Evolutionary conservation across 2,888 invertebrate genomes (phyloP), one percentile per base, ranked within the genome.

Genomic region (Phymatocera aterrima): DNA sequence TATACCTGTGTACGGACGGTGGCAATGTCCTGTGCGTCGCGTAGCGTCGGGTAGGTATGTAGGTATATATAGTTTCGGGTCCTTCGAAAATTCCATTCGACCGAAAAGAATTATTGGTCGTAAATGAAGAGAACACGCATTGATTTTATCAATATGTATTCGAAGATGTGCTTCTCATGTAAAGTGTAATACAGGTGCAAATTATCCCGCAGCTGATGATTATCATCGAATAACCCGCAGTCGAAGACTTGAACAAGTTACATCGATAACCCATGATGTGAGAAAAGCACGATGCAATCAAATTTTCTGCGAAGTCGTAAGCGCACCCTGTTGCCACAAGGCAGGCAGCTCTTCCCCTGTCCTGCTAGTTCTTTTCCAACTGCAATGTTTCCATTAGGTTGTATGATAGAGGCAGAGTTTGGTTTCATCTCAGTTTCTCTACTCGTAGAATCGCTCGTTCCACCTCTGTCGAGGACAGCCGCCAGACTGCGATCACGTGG

Each of bases 401-500:
- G 48, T 31, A 72, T n/a, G n/a, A n/a, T 46, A 28, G 15, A 51
- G 72, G 28, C 18, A 34, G 48, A 24, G 48, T 48, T 40, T 70
- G 31, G 70, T 31, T 70, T 31, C 24, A 6, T 24, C 70, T 57
- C 68, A 34, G 31, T 37, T 21, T 54, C 21, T 57, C 70, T 31
- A 31, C 34, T 21, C 18, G 21, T 70, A 54, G 4, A 57, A 51
- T 51, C 10, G 10, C 10, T 51, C 48, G 48, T 31, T 72, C 48
- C 72, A 48, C 8, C 72, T 72, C 51, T 51, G 48, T 72, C 72
- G 77, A 31, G 64, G 21, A 77, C 51, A 46, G 28, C 37, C 4
- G 57, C 28, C 54, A 78, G 40, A 18, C 54, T 40, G 70, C 21
- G 54, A 70, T 78, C 78, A 78, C 78, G 78, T 78, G 78, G 28